phyloP scores from a whole-genome alignment of 1,140 invertebrate species.

The Solen grandis region DNA sequence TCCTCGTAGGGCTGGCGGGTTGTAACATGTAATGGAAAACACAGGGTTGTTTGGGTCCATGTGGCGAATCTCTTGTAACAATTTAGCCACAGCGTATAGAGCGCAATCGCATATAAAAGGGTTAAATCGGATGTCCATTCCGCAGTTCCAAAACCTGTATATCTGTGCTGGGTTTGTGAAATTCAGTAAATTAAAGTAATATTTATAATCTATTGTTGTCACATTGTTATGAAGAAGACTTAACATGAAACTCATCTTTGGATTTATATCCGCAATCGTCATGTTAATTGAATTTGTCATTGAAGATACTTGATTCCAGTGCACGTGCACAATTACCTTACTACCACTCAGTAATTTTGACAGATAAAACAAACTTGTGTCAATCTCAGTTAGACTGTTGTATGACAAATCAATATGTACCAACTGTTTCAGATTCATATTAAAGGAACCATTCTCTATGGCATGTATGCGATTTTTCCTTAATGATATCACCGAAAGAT shows the following conservation, averaged over 20 bases:
- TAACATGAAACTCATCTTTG: not conserved
- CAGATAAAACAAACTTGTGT: slow-evolving; percentile 2
- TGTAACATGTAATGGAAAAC: slow-evolving; percentile 12
- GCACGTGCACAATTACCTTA: not conserved
- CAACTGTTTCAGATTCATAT: not conserved
- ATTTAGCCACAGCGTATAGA: not conserved
- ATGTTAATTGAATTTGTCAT: slow-evolving; percentile 14
- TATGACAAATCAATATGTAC: not conserved
- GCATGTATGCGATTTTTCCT: not conserved
- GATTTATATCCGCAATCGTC: not conserved
- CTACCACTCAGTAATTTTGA: not conserved
- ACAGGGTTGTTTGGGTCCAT: slow-evolving; percentile 27
- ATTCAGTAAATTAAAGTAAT: not conserved
- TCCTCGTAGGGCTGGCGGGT: not conserved
- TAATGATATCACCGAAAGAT: not conserved
- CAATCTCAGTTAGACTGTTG: not conserved
- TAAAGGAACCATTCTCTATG: slow-evolving; percentile 19
- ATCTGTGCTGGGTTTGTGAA: not conserved
- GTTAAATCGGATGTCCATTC: slow-evolving; percentile 14
- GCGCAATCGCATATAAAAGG: slow-evolving; percentile 31
- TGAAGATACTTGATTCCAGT: not conserved
- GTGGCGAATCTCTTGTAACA: not conserved
- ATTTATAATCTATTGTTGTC: not conserved
- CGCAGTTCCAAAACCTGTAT: not conserved
- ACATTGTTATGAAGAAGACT: slow-evolving; percentile 8